Percentiles rank a stretch among this genome's conserved stretches.
These are phyloP conservation scores for Calyptomena viridis DNA, from an alignment of 2,113 vertebrate genomes.

Conservation along the genomic window DNA sequence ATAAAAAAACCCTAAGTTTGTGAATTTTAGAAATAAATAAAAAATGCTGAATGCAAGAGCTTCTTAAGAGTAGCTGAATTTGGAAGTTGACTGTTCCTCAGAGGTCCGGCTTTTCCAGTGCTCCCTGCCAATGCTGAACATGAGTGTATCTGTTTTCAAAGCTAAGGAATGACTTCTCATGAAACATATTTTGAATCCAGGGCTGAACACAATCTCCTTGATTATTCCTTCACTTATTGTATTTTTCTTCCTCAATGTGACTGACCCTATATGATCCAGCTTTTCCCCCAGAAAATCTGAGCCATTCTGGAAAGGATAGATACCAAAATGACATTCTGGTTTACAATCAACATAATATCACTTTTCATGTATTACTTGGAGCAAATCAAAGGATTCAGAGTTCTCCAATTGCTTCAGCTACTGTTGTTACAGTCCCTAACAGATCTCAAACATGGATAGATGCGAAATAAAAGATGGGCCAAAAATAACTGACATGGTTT, in stretches of 20 bases:
- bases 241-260: background rate
- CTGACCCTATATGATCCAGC: background rate
- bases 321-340: background rate
- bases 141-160: background rate
- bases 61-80: background rate
- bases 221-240: background rate
- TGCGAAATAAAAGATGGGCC: background rate
- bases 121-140: background rate
- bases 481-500: background rate
- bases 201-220: background rate
- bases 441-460: background rate
- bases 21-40: background rate
- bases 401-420: background rate
- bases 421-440: background rate
- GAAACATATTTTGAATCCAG: background rate
- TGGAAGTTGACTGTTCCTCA: background rate
- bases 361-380: background rate
- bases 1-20: background rate
- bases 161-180: background rate
- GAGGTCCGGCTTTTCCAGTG: background rate
- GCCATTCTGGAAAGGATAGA: background rate
- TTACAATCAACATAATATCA: background rate
- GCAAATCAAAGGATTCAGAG: background rate
- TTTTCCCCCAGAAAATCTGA: background rate
- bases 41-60: background rate